Base-by-base conservation (phyloP, 2,888 invertebrate species). In the Agonopterix heracliana region DNA sequence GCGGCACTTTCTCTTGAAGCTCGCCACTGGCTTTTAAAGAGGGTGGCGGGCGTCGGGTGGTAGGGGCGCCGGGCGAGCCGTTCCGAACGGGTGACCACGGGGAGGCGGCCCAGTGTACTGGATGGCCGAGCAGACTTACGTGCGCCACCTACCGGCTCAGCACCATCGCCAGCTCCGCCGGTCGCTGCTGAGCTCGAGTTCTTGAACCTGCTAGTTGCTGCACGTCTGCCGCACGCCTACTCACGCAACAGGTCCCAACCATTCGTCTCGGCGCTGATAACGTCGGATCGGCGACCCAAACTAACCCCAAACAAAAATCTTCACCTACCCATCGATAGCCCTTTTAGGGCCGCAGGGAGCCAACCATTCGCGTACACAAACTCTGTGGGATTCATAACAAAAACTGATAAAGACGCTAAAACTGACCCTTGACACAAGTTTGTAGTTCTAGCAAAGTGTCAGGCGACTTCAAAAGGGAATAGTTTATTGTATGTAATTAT, bases 1-100 rank as follows among this genome's bases (percentile, higher is more conserved):
- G 85, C 81, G 87, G 89, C 89, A 88, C 87, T 89, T 89, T 89
- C 89, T 90, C 90, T 89, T 86, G 87, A 85, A 90, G 89, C 90
- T 89, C 88, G 88, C 88, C 89, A 87, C 84, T 88, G 89, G 89
- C 89, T 89, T 89, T 88, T 87, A 86, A 88, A 86, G 85, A 81
- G 86, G 87, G 84, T 77, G 85, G 80, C 64, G 70, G 76, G 76
- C 55, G 75, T 68, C 54, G 70, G 71, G 68, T 54, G 67, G 61
- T 60, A 60, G 66, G 41, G 66, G 64, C 63, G 68, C 64, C 60
- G 75, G 78, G 78, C 73, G 71, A 64, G 68, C 68, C 69, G 84
- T 82, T 83, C 79, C 82, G 77, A 80, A 64, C 78, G 85, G 90
- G 91, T 90, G 90, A 90, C 90, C 90, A 89, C 86, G 90, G 90